Evolutionary conservation across 2,888 invertebrate species (phyloP).

Genomic region (Idaea dimidiata): DNA sequence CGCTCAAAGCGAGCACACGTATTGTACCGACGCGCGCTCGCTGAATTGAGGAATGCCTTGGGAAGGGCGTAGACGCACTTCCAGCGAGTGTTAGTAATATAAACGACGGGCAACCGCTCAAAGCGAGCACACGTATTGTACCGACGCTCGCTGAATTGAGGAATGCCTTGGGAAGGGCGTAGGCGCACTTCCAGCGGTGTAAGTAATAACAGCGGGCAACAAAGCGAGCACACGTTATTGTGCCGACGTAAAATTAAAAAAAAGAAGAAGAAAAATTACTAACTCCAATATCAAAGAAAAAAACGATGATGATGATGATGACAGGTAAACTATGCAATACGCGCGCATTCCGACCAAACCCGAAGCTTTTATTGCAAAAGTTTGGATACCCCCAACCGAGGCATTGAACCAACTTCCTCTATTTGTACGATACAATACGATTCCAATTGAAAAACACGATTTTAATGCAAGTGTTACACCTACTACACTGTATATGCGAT

Average conservation of each 20-base stretch:
- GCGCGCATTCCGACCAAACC: constrained; percentile 30
- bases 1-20: constrained; percentile 40
- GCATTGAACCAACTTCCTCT: constrained; percentile 47
- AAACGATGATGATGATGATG: constrained; percentile 7
- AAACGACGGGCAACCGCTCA: constrained; percentile 8
- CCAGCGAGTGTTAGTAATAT: neutral
- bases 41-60: constrained; percentile 32
- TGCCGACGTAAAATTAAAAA: constrained; percentile 15
- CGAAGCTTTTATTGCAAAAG: constrained; percentile 64
- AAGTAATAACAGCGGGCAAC: constrained; percentile 5
- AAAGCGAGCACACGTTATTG: constrained; percentile 11
- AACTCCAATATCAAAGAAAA: constrained; percentile 4
- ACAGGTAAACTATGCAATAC: constrained; percentile 8
- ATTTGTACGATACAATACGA: constrained; percentile 61
- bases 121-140: constrained; percentile 13
- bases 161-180: constrained; percentile 24
- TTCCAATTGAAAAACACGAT: constrained; percentile 56
- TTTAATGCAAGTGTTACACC: constrained; percentile 36
- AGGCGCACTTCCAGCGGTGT: constrained; percentile 4
- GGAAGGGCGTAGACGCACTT: constrained; percentile 20
- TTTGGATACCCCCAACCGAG: constrained; percentile 45
- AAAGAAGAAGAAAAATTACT: constrained; percentile 7
- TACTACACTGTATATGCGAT: constrained; percentile 8
- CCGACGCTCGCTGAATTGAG: constrained; percentile 27
- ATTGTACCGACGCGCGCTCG: constrained; percentile 25